Conservation (phyloP, 2,888 invertebrate species). For the Folsomia candida region DNA sequence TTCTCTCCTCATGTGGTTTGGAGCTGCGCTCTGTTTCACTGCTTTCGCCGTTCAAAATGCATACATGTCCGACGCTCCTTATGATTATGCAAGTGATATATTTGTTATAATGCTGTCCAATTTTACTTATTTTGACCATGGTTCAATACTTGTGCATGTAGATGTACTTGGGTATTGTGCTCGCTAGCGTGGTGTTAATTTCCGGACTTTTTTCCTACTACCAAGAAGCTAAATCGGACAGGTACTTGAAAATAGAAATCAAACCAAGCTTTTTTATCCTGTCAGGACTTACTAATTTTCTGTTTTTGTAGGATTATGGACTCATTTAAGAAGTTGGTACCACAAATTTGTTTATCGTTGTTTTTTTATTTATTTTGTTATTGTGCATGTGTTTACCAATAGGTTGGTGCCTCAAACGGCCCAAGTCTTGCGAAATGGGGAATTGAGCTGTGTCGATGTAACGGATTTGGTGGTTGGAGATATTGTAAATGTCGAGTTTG, state of each 20-base stretch:
- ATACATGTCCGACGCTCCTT: slow-evolving; percentile 35
- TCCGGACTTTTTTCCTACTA: slow-evolving; percentile 71
- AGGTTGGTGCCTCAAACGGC: slow-evolving; percentile 42
- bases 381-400: too few species aligned
- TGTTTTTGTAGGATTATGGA: too few species aligned
- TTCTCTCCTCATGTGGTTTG: slow-evolving; percentile 59
- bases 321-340: slow-evolving; percentile 42
- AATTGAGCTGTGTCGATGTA: slow-evolving; percentile 13
- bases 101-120: background rate
- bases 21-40: slow-evolving; percentile 57
- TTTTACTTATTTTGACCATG: background rate
- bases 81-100: slow-evolving; percentile 23
- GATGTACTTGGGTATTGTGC: slow-evolving; percentile 64
- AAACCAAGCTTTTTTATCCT: too few species aligned
- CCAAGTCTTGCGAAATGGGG: slow-evolving; percentile 30
- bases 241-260: too few species aligned
- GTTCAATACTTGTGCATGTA: slow-evolving; percentile 22
- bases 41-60: slow-evolving; percentile 54
- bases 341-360: too few species aligned
- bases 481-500: slow-evolving; percentile 61
- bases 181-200: slow-evolving; percentile 66
- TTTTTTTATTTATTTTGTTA: too few species aligned
- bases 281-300: too few species aligned
- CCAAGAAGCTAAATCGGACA: slow-evolving; percentile 70
- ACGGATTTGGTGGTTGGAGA: slow-evolving; percentile 55